These are phyloP conservation scores for Alligator sinensis DNA, from an alignment of 2,113 vertebrate species.

Conservation along the genomic window DNA sequence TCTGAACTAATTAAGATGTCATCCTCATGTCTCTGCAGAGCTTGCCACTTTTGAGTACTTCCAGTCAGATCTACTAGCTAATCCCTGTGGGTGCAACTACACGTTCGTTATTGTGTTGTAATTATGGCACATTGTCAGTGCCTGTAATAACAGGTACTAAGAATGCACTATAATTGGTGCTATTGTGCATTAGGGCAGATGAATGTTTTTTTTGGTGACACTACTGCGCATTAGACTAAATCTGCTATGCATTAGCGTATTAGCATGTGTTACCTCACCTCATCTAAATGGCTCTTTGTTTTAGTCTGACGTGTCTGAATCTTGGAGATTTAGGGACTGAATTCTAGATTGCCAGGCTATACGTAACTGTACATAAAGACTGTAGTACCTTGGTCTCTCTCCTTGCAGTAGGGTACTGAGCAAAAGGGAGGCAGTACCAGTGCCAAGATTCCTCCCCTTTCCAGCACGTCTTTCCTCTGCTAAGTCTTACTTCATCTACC, in stretches of 20 bases:
- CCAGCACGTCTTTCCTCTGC: neutral
- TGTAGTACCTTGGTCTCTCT: neutral
- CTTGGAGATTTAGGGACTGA: neutral
- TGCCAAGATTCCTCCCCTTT: neutral
- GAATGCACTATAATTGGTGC: too few relatives aligned
- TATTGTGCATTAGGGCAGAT: too few relatives aligned
- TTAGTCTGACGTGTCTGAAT: neutral
- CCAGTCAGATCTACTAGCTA: neutral
- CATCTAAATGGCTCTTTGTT: neutral
- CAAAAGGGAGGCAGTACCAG: neutral
- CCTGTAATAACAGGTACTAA: too few relatives aligned
- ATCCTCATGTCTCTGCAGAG: conserved; percentile 5
- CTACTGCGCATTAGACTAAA: too few relatives aligned
- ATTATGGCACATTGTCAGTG: too few relatives aligned
- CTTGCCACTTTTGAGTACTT: conserved; percentile 28
- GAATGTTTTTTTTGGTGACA: too few relatives aligned
- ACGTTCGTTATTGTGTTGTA: too few relatives aligned
- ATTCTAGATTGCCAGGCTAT: neutral
- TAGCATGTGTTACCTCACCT: too few relatives aligned
- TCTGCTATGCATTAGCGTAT: too few relatives aligned
- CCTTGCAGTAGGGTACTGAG: neutral
- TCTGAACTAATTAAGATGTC: conserved; percentile 34
- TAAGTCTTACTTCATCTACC: neutral
- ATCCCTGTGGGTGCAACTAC: too few relatives aligned
- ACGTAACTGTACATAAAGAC: neutral